These are phyloP conservation scores for Crossaster papposus DNA, from an alignment of 53 echinoderm and acorn worm species.

Conservation along the genomic window DNA sequence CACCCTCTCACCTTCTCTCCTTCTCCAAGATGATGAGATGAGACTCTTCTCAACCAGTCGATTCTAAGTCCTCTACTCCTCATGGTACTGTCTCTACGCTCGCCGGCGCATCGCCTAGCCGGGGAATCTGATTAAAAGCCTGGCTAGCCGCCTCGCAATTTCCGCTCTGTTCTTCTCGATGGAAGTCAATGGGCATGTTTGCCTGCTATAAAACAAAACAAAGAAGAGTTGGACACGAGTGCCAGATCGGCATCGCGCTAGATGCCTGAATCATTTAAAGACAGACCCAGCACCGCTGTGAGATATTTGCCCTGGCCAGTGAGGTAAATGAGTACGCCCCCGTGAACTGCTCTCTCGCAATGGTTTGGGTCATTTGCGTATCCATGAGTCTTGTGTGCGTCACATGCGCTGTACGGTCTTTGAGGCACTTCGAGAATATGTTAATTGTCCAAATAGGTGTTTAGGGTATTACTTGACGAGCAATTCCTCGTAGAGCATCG, in stretches of 20 bases:
- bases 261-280: background rate
- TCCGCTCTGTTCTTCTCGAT: conserved; percentile 35
- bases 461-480: no score
- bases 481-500: no score
- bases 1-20: background rate
- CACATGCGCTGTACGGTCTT: no score
- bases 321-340: no score
- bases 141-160: conserved; percentile 49
- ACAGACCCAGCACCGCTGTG: background rate
- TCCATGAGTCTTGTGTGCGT: no score
- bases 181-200: conserved; percentile 24
- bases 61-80: background rate
- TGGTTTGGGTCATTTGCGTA: no score
- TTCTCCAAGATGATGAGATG: conserved; percentile 26
- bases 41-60: conserved; percentile 21
- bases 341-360: no score
- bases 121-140: conserved; percentile 45
- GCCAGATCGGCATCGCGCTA: no score
- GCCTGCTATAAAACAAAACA: conserved; percentile 25
- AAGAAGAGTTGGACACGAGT: background rate
- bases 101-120: conserved; percentile 37
- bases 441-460: no score
- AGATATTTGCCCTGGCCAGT: no score
- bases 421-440: no score
- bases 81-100: background rate